Conservation (phyloP, 2,113 vertebrate genomes). For the Atrichornis clamosus region DNA sequence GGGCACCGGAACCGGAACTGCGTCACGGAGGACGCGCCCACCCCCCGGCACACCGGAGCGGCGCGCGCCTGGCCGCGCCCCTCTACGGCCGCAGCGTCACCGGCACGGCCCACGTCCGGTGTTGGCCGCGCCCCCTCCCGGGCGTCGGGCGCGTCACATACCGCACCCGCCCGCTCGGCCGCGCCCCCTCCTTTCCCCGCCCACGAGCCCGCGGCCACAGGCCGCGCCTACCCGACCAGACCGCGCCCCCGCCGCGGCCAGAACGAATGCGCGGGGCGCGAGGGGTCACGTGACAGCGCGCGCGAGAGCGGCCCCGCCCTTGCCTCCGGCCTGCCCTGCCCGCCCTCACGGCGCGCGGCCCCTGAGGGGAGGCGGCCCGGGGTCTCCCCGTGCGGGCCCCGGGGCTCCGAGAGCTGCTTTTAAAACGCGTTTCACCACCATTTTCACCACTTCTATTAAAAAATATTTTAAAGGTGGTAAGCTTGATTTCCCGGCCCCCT, state of each 20-base stretch:
- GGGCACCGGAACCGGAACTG: background rate
- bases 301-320: background rate
- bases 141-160: accelerated
- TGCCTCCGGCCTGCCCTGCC: too few relatives aligned
- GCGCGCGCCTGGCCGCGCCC: background rate
- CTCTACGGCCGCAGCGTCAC: accelerated
- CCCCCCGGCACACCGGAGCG: background rate
- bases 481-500: background rate
- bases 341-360: too few relatives aligned
- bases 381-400: accelerated
- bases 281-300: background rate
- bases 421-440: accelerated
- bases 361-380: background rate
- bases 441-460: accelerated
- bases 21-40: background rate
- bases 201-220: accelerated
- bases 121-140: accelerated
- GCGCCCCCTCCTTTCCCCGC: accelerated
- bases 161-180: accelerated
- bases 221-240: accelerated
- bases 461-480: background rate
- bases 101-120: accelerated
- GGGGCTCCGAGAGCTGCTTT: accelerated
- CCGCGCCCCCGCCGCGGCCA: background rate
- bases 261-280: accelerated